phyloP scores from a whole-genome alignment of 2,113 vertebrate species.

The Polyodon spathula region DNA sequence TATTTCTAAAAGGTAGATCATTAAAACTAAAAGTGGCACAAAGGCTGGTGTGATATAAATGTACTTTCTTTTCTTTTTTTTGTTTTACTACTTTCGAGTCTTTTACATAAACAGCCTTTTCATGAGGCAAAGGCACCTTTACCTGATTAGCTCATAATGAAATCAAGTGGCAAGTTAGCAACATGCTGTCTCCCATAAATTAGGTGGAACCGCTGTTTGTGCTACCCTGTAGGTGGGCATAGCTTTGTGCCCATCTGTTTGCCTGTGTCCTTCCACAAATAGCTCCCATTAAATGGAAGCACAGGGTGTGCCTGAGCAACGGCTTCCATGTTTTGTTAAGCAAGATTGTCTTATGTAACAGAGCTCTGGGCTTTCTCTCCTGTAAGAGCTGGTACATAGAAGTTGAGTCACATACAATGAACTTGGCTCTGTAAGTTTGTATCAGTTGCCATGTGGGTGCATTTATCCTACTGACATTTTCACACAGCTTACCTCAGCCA shows the following conservation, averaged over 20 bases:
- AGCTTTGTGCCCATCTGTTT: slow-evolving; percentile 44
- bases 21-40: slow-evolving; percentile 1
- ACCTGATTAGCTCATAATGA: slow-evolving; percentile 34
- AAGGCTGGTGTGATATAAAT: background rate
- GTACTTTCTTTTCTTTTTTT: no score
- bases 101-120: slow-evolving; percentile 18
- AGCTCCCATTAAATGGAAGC: slow-evolving; percentile 47
- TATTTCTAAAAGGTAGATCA: background rate
- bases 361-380: no score
- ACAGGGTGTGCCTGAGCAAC: slow-evolving; percentile 28
- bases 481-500: slow-evolving; percentile 29
- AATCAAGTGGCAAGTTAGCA: slow-evolving; percentile 34
- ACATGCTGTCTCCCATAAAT: slow-evolving; percentile 28
- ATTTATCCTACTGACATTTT: slow-evolving; percentile 29
- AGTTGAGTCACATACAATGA: background rate
- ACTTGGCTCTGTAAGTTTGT: background rate
- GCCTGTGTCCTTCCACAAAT: slow-evolving; percentile 46
- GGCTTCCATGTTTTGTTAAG: slow-evolving; percentile 39
- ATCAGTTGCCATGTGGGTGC: slow-evolving; percentile 24
- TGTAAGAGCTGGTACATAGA: no score
- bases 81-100: slow-evolving; percentile 13
- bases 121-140: slow-evolving; percentile 39
- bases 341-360: slow-evolving; percentile 31
- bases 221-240: slow-evolving; percentile 38
- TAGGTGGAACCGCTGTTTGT: slow-evolving; percentile 29